Evolutionary conservation across 2,113 vertebrate genomes (phyloP).

Genomic region (Istiophorus platypterus): DNA sequence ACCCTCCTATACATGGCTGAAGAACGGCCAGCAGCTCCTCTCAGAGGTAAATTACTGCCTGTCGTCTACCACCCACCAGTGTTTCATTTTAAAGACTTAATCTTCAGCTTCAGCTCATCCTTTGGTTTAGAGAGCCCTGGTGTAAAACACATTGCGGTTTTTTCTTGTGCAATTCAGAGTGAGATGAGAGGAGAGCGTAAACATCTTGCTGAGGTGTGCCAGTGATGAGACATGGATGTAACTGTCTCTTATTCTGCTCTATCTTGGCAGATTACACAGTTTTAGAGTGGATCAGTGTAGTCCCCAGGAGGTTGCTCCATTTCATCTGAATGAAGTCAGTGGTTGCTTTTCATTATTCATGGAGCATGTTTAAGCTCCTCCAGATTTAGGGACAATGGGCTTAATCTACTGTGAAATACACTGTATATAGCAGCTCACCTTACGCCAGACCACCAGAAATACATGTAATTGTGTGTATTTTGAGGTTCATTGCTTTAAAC

Average conservation of each 20-base stretch:
- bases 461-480: constrained; percentile 1
- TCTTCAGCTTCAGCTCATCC: constrained; percentile 54
- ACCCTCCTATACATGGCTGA: constrained; percentile 93
- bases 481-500: constrained; percentile 30
- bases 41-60: constrained; percentile 86
- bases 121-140: constrained; percentile 41
- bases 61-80: constrained; percentile 50
- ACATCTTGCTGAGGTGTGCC: constrained; percentile 67
- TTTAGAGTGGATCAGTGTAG: constrained; percentile 71
- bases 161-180: constrained; percentile 51
- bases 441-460: constrained; percentile 53
- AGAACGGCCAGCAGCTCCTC: constrained; percentile 88
- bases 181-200: constrained; percentile 66
- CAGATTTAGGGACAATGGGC: constrained; percentile 73
- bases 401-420: constrained; percentile 77
- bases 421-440: constrained; percentile 53
- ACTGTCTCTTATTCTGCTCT: constrained; percentile 61
- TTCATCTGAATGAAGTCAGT: constrained; percentile 72
- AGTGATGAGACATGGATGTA: constrained; percentile 72
- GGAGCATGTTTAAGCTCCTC: constrained; percentile 71
- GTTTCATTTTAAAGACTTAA: constrained; percentile 69
- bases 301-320: constrained; percentile 73
- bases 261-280: constrained; percentile 75
- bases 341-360: constrained; percentile 82
- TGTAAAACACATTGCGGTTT: constrained; percentile 46